Percentiles rank a stretch among this genome's conserved stretches.
Evolutionary conservation across 2,797 vertebrate genomes (phyloP).

Genomic region (Diglossa cyanea): DNA sequence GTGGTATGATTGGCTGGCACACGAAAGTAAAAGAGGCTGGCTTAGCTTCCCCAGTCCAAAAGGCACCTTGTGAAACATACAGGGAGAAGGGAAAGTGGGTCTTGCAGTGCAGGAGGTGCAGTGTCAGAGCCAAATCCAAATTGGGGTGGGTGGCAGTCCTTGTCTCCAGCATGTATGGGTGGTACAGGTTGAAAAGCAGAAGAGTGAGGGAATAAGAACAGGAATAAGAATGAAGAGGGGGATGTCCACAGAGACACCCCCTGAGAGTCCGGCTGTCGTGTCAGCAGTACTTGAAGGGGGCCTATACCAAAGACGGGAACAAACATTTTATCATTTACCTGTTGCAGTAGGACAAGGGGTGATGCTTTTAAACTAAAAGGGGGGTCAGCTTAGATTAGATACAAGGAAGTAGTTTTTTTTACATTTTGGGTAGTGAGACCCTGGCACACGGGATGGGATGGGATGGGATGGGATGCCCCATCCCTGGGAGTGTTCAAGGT

Average conservation of each 20-base stretch:
- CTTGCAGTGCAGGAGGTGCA: neutral
- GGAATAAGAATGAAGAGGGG: neutral
- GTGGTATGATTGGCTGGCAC: neutral
- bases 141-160: neutral
- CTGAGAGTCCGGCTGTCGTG: neutral
- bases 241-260: neutral
- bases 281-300: too few relatives aligned
- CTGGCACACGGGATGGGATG: too few relatives aligned
- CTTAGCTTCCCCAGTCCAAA: neutral
- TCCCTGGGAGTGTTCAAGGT: neutral
- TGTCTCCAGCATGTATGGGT: neutral
- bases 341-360: neutral
- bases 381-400: neutral
- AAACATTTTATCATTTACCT: neutral
- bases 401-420: neutral
- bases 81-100: neutral
- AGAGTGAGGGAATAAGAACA: neutral
- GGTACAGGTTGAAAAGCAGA: neutral
- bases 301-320: accelerated
- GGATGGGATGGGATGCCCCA: too few relatives aligned
- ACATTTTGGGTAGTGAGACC: neutral
- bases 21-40: neutral
- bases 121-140: neutral
- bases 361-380: neutral
- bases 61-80: neutral